A percentile compares a stretch with the other conserved stretches of the same genome.
phyloP scores from a whole-genome alignment of 2,113 vertebrate genomes.

The Centropristis striata region DNA sequence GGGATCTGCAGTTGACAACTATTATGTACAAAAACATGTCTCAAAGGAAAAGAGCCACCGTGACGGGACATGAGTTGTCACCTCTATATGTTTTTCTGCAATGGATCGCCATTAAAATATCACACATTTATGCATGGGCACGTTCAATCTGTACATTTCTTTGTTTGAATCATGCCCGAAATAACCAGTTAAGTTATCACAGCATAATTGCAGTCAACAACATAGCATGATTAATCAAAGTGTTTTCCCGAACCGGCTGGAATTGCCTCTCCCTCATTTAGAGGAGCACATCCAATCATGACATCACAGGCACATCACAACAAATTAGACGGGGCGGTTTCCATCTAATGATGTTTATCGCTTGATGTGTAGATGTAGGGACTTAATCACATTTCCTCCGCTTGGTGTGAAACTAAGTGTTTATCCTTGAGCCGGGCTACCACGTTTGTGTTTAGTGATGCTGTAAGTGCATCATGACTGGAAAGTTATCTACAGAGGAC shows the following conservation, averaged over 20 bases:
- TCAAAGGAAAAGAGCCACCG: background rate
- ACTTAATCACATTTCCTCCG: slow-evolving; percentile 78
- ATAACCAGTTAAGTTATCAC: slow-evolving; percentile 59
- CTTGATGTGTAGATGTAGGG: slow-evolving; percentile 71
- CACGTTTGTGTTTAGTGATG: slow-evolving; percentile 53
- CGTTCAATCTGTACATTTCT: background rate
- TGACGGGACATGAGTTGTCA: background rate
- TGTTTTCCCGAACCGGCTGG: slow-evolving; percentile 49
- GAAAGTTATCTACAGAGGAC: slow-evolving; percentile 50
- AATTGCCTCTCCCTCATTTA: slow-evolving; percentile 59
- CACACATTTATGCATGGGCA: background rate
- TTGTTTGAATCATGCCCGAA: slow-evolving; percentile 41
- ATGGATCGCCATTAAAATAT: background rate
- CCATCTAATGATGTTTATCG: slow-evolving; percentile 78
- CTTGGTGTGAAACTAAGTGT: slow-evolving; percentile 74
- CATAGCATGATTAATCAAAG: slow-evolving; percentile 67
- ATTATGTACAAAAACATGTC: background rate
- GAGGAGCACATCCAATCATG: slow-evolving; percentile 70
- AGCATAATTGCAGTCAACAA: slow-evolving; percentile 64
- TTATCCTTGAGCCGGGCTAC: slow-evolving; percentile 65
- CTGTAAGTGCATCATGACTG: slow-evolving; percentile 60
- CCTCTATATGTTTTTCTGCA: background rate
- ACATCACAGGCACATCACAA: slow-evolving; percentile 78
- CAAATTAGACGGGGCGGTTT: slow-evolving; percentile 73
- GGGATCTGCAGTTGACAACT: background rate